Conservation (phyloP, 2,797 vertebrate species). For the Lacerta viridis region DNA sequence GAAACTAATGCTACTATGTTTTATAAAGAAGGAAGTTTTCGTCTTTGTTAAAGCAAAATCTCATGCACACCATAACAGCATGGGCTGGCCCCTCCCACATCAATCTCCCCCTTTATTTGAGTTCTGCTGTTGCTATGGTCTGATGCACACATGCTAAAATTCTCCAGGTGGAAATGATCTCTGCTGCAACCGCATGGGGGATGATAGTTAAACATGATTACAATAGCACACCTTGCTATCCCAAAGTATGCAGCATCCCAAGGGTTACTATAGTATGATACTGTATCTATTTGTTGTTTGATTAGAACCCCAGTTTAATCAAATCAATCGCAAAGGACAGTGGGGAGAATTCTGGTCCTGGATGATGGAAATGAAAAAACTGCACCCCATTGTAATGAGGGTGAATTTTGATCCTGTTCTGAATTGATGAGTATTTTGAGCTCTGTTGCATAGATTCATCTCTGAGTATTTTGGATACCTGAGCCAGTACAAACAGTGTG, state of each 20-base stretch:
- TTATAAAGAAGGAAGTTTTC: conserved; percentile 36
- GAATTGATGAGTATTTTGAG: too few relatives aligned
- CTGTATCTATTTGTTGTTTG: too few relatives aligned
- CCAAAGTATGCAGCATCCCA: not conserved
- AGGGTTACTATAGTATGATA: not conserved
- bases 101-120: not conserved
- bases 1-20: conserved; percentile 24
- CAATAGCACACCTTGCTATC: not conserved
- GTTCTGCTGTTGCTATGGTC: not conserved
- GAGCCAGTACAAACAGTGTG: too few relatives aligned
- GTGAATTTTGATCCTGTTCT: not conserved
- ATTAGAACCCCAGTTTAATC: not conserved
- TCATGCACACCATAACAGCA: not conserved
- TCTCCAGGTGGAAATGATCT: not conserved
- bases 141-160: not conserved
- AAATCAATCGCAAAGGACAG: not conserved
- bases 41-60: conserved; percentile 3
- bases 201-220: not conserved
- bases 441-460: too few relatives aligned
- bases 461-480: too few relatives aligned
- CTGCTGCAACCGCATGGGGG: not conserved
- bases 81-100: not conserved
- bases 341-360: not conserved
- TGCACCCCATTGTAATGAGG: not conserved
- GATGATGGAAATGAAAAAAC: not conserved